Evolutionary conservation across 2,888 invertebrate genomes (phyloP).

Genomic region (Xanthia icteritia): DNA sequence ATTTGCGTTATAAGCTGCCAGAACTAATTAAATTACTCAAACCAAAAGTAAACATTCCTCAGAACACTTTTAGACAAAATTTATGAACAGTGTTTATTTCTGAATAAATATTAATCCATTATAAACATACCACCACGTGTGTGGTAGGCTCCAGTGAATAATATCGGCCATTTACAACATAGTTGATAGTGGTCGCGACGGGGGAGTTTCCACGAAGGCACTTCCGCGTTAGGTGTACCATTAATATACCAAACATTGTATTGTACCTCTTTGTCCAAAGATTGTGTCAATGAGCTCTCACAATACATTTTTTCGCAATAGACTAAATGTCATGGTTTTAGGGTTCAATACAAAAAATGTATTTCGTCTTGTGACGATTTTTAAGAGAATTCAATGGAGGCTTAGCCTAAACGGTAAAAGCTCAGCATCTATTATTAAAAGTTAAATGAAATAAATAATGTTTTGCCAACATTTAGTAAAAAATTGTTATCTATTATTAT

Average conservation of each 20-base stretch:
- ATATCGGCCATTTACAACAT: slow-evolving; percentile 76
- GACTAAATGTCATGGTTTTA: slow-evolving; percentile 23
- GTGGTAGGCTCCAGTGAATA: slow-evolving; percentile 75
- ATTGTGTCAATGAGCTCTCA: slow-evolving; percentile 75
- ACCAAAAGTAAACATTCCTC: slow-evolving; percentile 15
- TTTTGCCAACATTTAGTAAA: background rate
- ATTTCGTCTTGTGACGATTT: background rate
- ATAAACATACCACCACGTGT: slow-evolving; percentile 70
- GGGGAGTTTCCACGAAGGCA: slow-evolving; percentile 82
- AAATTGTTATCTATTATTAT: too few relatives aligned
- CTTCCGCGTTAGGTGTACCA: slow-evolving; percentile 76
- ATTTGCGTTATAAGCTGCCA: slow-evolving; percentile 3
- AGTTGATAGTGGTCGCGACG: slow-evolving; percentile 76
- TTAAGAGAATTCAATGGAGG: background rate
- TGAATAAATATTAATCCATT: slow-evolving; percentile 46
- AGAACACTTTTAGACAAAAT: slow-evolving; percentile 19
- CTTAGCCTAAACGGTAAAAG: too few relatives aligned
- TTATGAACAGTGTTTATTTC: slow-evolving; percentile 27
- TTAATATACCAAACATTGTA: slow-evolving; percentile 83
- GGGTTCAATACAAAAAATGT: slow-evolving; percentile 20
- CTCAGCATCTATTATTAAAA: background rate
- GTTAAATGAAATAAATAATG: too few relatives aligned
- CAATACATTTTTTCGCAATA: slow-evolving; percentile 69
- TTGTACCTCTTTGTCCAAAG: slow-evolving; percentile 78
- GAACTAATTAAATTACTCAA: slow-evolving; percentile 35